Base-by-base conservation (phyloP, 2,888 invertebrate species). In the Myopa testacea region DNA sequence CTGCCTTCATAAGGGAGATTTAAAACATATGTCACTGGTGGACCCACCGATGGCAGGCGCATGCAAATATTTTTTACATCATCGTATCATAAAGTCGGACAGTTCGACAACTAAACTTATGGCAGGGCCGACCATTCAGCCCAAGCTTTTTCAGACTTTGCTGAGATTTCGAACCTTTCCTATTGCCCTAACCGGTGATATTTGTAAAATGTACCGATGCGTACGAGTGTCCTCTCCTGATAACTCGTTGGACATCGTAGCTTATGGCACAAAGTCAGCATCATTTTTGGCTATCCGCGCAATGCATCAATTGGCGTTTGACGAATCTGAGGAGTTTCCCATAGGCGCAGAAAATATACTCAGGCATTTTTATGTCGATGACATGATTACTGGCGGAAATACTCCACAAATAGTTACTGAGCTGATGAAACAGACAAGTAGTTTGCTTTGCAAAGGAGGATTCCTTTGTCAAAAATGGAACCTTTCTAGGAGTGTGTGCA, bases 131-230 rank as follows among this genome's bases (percentile, higher is more conserved):
- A 55, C 75, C 16, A 75, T 75, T 19, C 75, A 75, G 52, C 50
- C 68, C 19, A n/a, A 65, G 4, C n/a, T 71, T 37, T 71, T 52
- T 34, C 4, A 58, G 8, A 71, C 34, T 16, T 16, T 71, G 12
- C 26, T 71, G 3, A 26, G 58, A 26, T 71, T 71, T 71, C 37
- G 71, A 37, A 14, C 52, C 7, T 71, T 55, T 55, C 26, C 19
- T 5, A 14, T 78, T 34, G 78, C 78, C 26, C 26, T 81, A 14
- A 78, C 68, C 40, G 79, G 78, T 4, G 81, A 82, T 45, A 81
- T 81, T 10, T 79, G 79, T 45, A 81, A 81, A 79, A 82, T 81
- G 80, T 82, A 81, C 10, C 45, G 10, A 10, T 10, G 45, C 10
- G 26, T 26, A 10, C 6, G 3, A 3, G 10, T 45, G 4, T 74